Percentiles rank a stretch among this genome's conserved stretches.
Evolutionary conservation across 2,797 vertebrate genomes (phyloP).

Genomic region (Apogon hyalosoma): DNA sequence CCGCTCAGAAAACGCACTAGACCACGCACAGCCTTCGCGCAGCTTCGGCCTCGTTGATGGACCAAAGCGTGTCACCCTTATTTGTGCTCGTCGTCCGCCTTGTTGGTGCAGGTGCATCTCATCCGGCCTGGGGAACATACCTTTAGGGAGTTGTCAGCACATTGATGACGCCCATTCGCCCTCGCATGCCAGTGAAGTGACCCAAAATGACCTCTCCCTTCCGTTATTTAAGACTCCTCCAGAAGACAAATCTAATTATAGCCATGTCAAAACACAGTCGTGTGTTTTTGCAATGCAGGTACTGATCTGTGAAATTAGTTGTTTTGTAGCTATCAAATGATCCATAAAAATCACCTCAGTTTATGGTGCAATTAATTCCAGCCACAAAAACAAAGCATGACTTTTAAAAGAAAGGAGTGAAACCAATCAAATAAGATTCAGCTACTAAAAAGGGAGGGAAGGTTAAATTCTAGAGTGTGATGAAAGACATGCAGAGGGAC

Average conservation of each 20-base stretch:
- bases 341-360: neutral
- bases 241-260: neutral
- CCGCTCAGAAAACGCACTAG: neutral
- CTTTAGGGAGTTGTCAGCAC: constrained; percentile 59
- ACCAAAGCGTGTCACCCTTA: too few relatives aligned
- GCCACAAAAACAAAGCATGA: neutral
- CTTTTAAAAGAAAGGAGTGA: neutral
- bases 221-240: neutral
- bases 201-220: constrained; percentile 29
- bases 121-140: constrained; percentile 39
- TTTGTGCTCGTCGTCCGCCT: constrained; percentile 24
- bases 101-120: constrained; percentile 63
- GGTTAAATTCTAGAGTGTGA: neutral
- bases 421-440: neutral
- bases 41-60: neutral
- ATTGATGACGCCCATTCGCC: constrained; percentile 49
- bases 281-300: neutral
- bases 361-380: neutral
- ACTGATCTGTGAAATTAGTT: neutral
- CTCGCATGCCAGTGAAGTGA: neutral
- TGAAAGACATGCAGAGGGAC: constrained; percentile 59
- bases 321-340: too few relatives aligned
- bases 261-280: neutral
- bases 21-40: neutral
- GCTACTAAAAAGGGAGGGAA: too few relatives aligned